Conservation (phyloP, 2,797 vertebrate genomes). For the Capromys pilorides region DNA sequence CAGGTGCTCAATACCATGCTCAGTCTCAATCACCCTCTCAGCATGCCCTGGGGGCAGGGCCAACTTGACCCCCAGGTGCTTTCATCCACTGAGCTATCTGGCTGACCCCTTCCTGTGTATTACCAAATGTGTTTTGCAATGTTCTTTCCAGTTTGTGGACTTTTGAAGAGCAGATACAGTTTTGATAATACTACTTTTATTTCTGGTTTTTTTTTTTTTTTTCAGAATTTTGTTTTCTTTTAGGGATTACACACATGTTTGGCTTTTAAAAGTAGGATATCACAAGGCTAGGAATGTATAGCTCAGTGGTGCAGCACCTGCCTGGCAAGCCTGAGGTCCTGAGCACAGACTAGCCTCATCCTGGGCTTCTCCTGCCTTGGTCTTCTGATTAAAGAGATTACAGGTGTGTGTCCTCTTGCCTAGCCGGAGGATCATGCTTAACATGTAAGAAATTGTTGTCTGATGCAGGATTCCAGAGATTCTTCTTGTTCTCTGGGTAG, state of each 20-base stretch:
- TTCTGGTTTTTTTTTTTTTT: not conserved
- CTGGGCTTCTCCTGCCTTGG: not conserved
- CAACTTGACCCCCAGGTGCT: too few species aligned
- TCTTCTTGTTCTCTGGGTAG: not conserved
- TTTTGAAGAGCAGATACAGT: conserved; percentile 9
- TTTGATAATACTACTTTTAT: not conserved
- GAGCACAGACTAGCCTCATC: not conserved
- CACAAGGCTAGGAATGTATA: too few species aligned
- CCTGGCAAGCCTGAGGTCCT: too few species aligned
- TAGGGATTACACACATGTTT: not conserved
- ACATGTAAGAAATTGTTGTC: conserved; percentile 43
- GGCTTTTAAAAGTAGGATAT: not conserved
- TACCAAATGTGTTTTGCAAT: conserved; percentile 32
- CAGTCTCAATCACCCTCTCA: too few species aligned
- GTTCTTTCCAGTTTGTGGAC: not conserved
- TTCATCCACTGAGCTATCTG: too few species aligned
- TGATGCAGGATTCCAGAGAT: not conserved
- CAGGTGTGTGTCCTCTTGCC: not conserved
- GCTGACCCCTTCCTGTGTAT: not conserved
- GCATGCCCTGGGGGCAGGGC: too few species aligned
- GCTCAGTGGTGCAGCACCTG: too few species aligned
- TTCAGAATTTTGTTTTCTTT: not conserved
- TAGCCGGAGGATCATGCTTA: not conserved
- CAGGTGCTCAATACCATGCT: too few species aligned
- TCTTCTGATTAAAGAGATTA: not conserved